Evolutionary conservation across 2,888 invertebrate genomes (phyloP), one percentile per base, ranked within the genome.

Genomic region (Cremastobaeus sp.): DNA sequence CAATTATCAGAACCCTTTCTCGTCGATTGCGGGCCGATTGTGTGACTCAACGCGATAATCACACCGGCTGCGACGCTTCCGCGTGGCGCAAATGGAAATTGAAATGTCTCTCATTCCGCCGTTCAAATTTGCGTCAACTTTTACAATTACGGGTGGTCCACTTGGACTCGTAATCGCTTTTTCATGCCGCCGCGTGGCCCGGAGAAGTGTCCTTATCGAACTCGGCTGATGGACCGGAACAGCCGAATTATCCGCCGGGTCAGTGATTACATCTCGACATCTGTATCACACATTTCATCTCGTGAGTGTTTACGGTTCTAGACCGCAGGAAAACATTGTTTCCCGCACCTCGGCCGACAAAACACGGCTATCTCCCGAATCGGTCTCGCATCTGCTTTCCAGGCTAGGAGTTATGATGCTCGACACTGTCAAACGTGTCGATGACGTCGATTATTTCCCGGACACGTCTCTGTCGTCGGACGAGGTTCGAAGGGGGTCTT

Each of bases 81-180:
- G 68, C 59, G 48, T 52, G 35, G 35, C 50, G 43, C 57, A 59
- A 32, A 52, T 43, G 43, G 43, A 68, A 68, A 57, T 68, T 59
- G 48, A 66, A 66, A 66, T 57, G 54, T 48, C 48, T 34, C 39
- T 34, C 57, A 48, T 57, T 48, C 37, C 47, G 32, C 21, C 14
- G 8, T 5, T 25, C n/a, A 8, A 54, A 28, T 64, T 64, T 64
- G 47, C 65, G 15, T 8, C 8, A 3, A 48, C 39, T 41, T 62
- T 50, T 48, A 30, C 30, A 12, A 32, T 12, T 12, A 35, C 45
- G 64, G 57, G 64, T 45, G 64, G 64, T 64, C 64, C 45, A 52
- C n/a, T n/a, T n/a, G n/a, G n/a, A n/a, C n/a, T n/a, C n/a, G n/a
- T n/a, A n/a, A n/a, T n/a, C n/a, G n/a, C n/a, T n/a, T n/a, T n/a